Evolutionary conservation across 2,888 invertebrate genomes (phyloP).

Genomic region (Eudasyphora cyanicolor): DNA sequence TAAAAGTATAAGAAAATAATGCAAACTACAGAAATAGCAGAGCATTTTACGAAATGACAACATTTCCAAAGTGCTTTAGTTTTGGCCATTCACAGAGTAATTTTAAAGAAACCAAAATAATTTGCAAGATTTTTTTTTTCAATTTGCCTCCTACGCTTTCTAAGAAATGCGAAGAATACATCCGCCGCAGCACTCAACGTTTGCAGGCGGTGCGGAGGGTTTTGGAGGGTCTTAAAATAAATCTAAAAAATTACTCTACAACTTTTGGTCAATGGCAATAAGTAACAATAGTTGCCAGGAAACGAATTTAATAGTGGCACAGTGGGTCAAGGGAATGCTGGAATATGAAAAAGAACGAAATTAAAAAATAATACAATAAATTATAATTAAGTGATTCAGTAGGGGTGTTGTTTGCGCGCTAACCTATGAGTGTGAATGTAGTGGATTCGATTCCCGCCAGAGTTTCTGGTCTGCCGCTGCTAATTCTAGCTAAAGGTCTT

Average conservation of each 20-base stretch:
- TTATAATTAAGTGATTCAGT: no score
- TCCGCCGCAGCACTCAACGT: background rate
- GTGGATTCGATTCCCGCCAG: no score
- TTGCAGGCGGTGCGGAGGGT: background rate
- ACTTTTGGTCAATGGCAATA: background rate
- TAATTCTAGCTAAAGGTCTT: no score
- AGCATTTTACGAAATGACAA: slow-evolving; percentile 71
- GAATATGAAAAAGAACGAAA: no score
- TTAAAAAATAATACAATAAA: no score
- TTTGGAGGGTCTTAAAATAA: background rate
- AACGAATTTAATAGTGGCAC: background rate
- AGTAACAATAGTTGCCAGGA: slow-evolving; percentile 13
- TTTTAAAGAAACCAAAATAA: slow-evolving; percentile 77
- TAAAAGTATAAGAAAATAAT: background rate
- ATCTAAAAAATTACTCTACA: slow-evolving; percentile 28
- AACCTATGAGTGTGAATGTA: no score
- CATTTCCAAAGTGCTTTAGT: slow-evolving; percentile 75
- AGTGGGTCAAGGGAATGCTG: background rate
- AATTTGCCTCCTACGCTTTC: background rate
- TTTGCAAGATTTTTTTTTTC: slow-evolving; percentile 38
- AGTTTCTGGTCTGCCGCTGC: no score
- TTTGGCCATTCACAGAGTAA: slow-evolving; percentile 74
- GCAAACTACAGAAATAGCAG: background rate
- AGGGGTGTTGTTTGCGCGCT: no score
- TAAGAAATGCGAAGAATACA: no score